Conservation (phyloP, 1,140 invertebrate genomes). For the Steinernema khuongi region DNA sequence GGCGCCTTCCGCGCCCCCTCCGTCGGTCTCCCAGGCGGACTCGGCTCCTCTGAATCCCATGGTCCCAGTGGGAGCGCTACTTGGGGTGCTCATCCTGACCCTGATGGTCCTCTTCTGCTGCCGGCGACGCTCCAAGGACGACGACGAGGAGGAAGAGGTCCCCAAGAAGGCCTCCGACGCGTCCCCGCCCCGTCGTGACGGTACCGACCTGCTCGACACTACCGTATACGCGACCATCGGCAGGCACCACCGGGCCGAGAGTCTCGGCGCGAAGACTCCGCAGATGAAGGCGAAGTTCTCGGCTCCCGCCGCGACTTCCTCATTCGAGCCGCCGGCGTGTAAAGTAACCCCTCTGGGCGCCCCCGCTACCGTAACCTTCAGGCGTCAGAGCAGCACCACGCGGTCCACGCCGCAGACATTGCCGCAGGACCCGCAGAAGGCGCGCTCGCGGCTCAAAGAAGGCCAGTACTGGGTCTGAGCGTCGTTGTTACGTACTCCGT, state of each 20-base stretch:
- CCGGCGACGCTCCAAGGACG: not conserved
- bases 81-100: not conserved
- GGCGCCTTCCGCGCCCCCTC: not conserved
- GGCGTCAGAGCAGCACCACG: conserved; percentile 15
- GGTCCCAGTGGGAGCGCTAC: not conserved
- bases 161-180: not conserved
- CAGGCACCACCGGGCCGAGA: conserved; percentile 16
- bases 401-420: conserved; percentile 19
- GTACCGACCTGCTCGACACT: conserved; percentile 33
- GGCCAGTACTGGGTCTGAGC: conserved; percentile 42
- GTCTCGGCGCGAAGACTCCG: conserved; percentile 11
- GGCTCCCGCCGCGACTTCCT: conserved; percentile 3
- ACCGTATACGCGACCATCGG: conserved; percentile 39
- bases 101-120: conserved; percentile 4
- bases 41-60: not conserved
- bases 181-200: not conserved
- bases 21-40: not conserved
- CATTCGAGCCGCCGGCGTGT: conserved; percentile 17
- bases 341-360: conserved; percentile 6
- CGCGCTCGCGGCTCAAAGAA: conserved; percentile 27
- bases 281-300: conserved; percentile 16
- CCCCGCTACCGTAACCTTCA: conserved; percentile 13
- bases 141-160: not conserved
- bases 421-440: conserved; percentile 1
- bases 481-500: not conserved